Evolutionary conservation across 2,888 invertebrate species (phyloP), one percentile per base, ranked within the genome.

Genomic region (Salpingus planirostris): DNA sequence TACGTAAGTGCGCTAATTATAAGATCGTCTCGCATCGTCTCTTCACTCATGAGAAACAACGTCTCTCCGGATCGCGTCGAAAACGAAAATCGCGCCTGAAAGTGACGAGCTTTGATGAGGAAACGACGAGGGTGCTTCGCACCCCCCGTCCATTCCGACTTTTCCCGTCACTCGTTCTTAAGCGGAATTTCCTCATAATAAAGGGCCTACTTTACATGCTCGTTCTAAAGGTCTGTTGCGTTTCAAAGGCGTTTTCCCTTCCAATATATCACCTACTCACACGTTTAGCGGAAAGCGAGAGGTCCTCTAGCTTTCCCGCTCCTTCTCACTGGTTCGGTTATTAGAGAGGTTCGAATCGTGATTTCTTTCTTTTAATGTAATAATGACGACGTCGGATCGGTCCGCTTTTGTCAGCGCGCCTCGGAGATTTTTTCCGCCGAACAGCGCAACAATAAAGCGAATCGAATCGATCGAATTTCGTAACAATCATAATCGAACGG

Each of bases 141-240:
- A n/a, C n/a, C n/a, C n/a, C n/a, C n/a, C n/a, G n/a, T n/a, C n/a
- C n/a, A n/a, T n/a, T n/a, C n/a, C n/a, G n/a, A 24, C 24, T 49
- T 50, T 56, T 54, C 55, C 52, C 53, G 46, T 55, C 57, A 56
- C 58, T 59, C n/a, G n/a, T n/a, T n/a, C n/a, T n/a, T 55, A 49
- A 47, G 41, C 50, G 46, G 48, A 49, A 54, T 55, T 58, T 57
- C 46, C 49, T 55, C 53, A 52, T 57, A 56, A 60, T 57, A 55
- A 44, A 47, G 54, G 54, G 52, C 52, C 54, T 53, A 55, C 54
- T 61, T 52, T 59, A 59, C 57, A 60, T 59, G 57, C 57, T 54
- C 57, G 45, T 56, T 59, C 49, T 42, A 49, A 57, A 53, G 56
- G 59, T 51, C 54, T 49, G 55, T 50, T 55, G 50, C 46, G 36